These are phyloP conservation scores for Pipistrellus pygmaeus DNA, from an alignment of 2,797 vertebrate genomes.

Conservation along the genomic window DNA sequence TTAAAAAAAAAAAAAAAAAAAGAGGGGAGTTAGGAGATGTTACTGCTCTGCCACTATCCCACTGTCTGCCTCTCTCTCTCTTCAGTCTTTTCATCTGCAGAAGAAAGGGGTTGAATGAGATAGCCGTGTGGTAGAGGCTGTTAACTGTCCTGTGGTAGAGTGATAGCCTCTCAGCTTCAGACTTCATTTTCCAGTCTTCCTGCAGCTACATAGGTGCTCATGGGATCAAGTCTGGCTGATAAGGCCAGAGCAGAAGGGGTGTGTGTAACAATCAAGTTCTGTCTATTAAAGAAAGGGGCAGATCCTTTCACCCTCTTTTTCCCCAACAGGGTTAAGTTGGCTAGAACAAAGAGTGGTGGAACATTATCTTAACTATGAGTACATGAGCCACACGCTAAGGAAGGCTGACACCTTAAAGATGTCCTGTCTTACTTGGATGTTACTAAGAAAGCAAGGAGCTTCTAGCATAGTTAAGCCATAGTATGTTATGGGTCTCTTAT, in stretches of 20 bases:
- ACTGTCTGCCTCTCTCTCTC: not conserved
- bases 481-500: not conserved
- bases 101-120: not conserved
- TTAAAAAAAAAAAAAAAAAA: too few relatives aligned
- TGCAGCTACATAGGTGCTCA: not conserved
- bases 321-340: not conserved
- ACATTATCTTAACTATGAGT: not conserved
- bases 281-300: not conserved
- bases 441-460: not conserved
- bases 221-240: not conserved
- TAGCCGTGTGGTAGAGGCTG: not conserved
- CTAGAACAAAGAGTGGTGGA: not conserved
- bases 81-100: not conserved
- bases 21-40: not conserved
- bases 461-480: conserved; percentile 31
- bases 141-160: not conserved
- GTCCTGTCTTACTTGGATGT: not conserved
- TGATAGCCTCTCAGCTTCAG: not conserved
- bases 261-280: not conserved
- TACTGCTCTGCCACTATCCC: not conserved
- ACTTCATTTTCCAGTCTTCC: conserved; percentile 21
- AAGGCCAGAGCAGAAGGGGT: not conserved
- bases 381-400: not conserved
- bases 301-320: not conserved
- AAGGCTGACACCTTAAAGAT: not conserved